Evolutionary conservation across 2,888 invertebrate species (phyloP), one percentile per base, ranked within the genome.

Genomic region (Flabesymbios commensalis): DNA sequence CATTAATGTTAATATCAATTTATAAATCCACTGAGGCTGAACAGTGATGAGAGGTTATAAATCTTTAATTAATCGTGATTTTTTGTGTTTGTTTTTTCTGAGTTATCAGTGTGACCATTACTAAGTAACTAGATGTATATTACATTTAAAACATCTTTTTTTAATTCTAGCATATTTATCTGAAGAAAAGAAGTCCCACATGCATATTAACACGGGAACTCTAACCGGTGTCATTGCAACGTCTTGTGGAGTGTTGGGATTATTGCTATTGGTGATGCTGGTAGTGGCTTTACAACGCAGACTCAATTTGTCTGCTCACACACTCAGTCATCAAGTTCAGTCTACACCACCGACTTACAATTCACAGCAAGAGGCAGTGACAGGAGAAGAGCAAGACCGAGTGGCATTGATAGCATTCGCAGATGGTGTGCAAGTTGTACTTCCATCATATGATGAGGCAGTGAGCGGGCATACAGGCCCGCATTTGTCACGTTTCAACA

Each of bases 401-500:
- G 77, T 86, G 70, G 85, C 86, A 33, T 77, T 86, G 63, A 86
- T 86, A 65, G 86, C 86, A 2, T 86, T 85, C 73, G 85, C 86
- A 47, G 85, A 86, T 70, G 84, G 84, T 5, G 78, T 83, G 43
- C 83, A 84, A 69, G 73, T 77, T 24, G 78, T 80, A 39, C 78
- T 86, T 52, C 86, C 86, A 10, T 83, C 84, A 2, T 86, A 86
- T 70, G 86, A 86, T 69, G 86, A 86, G 72, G 85, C 86, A 1
- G 82, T 82, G 28, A 71, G 84, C 31, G 64, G 69, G 1, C 56
- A 41, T 36, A 47, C 68, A 69, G 65, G 74, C 74, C 29, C 56
- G 28, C 47, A 51, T 17, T 31, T 59, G 19, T 19, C 47, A 4
- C 56, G 33, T 26, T 54, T 49, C 45, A 24, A 39, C 41, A 39